Evolutionary conservation across 2,888 invertebrate species (phyloP), one percentile per base, ranked within the genome.

Genomic region (Drosophila borealis): DNA sequence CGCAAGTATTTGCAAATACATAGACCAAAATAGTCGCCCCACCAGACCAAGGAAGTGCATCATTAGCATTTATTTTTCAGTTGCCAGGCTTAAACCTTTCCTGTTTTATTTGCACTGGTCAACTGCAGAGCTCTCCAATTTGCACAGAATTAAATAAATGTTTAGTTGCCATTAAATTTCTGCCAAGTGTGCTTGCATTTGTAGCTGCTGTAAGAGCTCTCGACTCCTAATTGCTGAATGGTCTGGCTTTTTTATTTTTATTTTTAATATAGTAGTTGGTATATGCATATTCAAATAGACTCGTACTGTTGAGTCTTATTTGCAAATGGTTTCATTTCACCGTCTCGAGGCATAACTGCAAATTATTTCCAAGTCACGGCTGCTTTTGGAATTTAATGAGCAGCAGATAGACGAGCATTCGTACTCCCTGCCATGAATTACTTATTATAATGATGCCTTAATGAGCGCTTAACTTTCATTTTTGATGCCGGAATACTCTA

Each of bases 401-500:
- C 73, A 59, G n/a, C 78, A 57, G 56, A 41, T 29, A 8, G 44
- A 50, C 37, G 25, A 48, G 44, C 41, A 25, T 57, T 39, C 45
- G 48, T 34, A 25, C 50, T 44, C 54, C 59, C 54, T 48, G 60
- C 37, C 41, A 65, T 75, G 80, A 79, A 84, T 87, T 80, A 84
- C 57, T 80, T 79, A 87, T 78, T 81, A 70, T 74, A 78, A 81
- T 79, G 77, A 63, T 63, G 75, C 73, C 83, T 75, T 84, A 84
- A 84, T 87, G 83, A 87, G 81, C 64, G 79, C 81, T 84, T 74
- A 78, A 81, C 70, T 77, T 84, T 77, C 62, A 87, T 77, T 81
- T 74, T 81, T 79, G 72, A 81, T 80, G 65, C 62, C 45, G 51
- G 3, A 29, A 29, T 29, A 29, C 29, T 8, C 8, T 29, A 29